Percentiles rank a stretch among this genome's conserved stretches.
phyloP scores from a whole-genome alignment of 2,888 invertebrate species.

The Ceraclea dissimilis region DNA sequence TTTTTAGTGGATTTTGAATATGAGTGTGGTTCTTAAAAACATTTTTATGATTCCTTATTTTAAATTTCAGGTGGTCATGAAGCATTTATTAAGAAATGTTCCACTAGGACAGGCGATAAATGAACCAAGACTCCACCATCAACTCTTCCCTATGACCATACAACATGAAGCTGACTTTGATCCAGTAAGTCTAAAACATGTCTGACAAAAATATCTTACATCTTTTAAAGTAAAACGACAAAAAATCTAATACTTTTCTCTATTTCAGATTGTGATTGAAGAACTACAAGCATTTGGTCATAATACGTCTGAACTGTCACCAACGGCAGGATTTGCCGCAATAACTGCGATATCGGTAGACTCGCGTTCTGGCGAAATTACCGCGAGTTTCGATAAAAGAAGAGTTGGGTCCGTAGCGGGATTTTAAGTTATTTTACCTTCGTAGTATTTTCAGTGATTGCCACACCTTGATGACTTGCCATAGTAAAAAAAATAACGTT shows the following conservation, averaged over 20 bases:
- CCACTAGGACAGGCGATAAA: slow-evolving; percentile 61
- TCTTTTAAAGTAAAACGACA: no score
- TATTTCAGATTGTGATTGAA: slow-evolving; percentile 37
- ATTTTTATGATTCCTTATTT: no score
- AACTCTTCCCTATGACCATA: slow-evolving; percentile 69
- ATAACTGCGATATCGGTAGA: slow-evolving; percentile 49
- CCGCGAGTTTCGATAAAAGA: slow-evolving; percentile 41
- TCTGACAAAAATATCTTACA: no score
- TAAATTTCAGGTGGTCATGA: slow-evolving; percentile 56
- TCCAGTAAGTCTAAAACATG: slow-evolving; percentile 39
- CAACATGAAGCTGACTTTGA: slow-evolving; percentile 59
- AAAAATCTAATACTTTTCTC: not conserved
- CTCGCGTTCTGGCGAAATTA: slow-evolving; percentile 33
- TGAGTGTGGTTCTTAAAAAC: no score
- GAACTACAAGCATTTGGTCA: slow-evolving; percentile 47
- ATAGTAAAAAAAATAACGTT: no score
- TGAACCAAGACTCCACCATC: slow-evolving; percentile 75
- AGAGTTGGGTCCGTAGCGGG: slow-evolving; percentile 46
- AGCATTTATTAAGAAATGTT: slow-evolving; percentile 57
- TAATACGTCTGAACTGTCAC: slow-evolving; percentile 36
- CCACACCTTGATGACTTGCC: no score
- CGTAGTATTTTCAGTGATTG: no score
- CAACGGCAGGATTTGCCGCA: slow-evolving; percentile 57
- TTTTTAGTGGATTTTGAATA: no score
- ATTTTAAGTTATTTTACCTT: slow-evolving; percentile 35